A percentile compares a stretch with the other conserved stretches of the same genome.
phyloP scores from a whole-genome alignment of 92 coral and sea anemone genomes.

The Umimayanthus kanabou region DNA sequence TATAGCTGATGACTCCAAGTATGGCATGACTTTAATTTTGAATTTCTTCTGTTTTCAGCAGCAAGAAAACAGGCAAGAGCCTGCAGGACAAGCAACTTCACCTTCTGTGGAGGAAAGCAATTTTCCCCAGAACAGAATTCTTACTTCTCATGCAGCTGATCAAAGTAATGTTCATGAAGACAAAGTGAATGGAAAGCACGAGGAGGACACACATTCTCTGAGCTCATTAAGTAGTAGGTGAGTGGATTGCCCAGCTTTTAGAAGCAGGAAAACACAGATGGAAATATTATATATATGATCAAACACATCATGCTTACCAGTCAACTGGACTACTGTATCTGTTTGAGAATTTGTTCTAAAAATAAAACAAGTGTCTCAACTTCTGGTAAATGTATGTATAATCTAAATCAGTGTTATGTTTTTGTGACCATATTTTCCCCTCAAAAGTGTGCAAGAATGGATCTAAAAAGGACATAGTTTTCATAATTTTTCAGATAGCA shows the following conservation, averaged over 20 bases:
- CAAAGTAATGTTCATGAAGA: constrained; percentile 42
- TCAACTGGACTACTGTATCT: too few species aligned
- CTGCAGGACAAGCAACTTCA: constrained; percentile 77
- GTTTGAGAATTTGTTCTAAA: too few species aligned
- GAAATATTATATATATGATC: background rate
- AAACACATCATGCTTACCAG: too few species aligned
- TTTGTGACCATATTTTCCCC: too few species aligned
- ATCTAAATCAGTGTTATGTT: too few species aligned
- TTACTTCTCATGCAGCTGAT: constrained; percentile 10
- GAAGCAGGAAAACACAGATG: background rate
- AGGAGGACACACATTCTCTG: constrained; percentile 57
- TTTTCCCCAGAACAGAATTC: constrained; percentile 23
- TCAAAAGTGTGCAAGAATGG: too few species aligned
- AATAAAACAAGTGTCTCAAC: too few species aligned
- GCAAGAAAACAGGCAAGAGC: constrained; percentile 65
- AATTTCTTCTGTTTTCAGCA: background rate
- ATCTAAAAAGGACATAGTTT: too few species aligned
- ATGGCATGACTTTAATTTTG: background rate
- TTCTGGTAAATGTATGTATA: too few species aligned
- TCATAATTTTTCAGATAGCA: too few species aligned
- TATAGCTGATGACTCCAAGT: background rate
- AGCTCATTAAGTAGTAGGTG: constrained; percentile 74
- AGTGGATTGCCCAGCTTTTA: background rate
- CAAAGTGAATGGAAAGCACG: constrained; percentile 38
- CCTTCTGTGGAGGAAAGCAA: constrained; percentile 70